A percentile compares a stretch with the other conserved stretches of the same genome.
These are phyloP conservation scores for Tachina grossa DNA, from an alignment of 2,888 invertebrate species.

Conservation along the genomic window DNA sequence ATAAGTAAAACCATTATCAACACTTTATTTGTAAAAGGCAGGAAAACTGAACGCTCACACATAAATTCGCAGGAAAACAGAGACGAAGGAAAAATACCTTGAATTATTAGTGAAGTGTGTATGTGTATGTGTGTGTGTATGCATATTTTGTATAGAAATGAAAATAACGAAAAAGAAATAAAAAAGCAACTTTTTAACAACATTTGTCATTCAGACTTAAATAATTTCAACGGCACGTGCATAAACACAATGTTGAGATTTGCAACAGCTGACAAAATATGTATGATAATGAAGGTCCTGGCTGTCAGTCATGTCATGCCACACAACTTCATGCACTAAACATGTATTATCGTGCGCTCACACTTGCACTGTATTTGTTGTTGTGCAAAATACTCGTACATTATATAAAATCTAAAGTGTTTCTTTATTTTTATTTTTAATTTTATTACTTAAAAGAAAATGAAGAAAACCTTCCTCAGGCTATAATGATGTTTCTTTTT, in stretches of 20 bases:
- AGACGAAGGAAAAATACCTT: conserved; percentile 52
- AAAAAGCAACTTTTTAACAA: conserved; percentile 62
- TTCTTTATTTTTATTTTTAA: not conserved
- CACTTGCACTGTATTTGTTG: conserved; percentile 52
- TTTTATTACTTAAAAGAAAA: conserved; percentile 5
- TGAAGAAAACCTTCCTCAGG: conserved; percentile 44
- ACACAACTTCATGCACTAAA: conserved; percentile 12
- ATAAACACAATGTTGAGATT: conserved; percentile 71
- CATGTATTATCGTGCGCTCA: conserved; percentile 6
- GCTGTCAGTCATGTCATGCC: conserved; percentile 29
- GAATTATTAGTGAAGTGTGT: conserved; percentile 44
- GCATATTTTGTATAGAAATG: conserved; percentile 31
- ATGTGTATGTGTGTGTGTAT: too few species aligned
- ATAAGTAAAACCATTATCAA: conserved; percentile 64
- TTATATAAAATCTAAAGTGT: conserved; percentile 47
- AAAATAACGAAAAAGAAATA: conserved; percentile 20
- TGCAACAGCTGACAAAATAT: conserved; percentile 72
- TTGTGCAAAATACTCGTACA: conserved; percentile 3
- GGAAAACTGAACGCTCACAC: conserved; percentile 25
- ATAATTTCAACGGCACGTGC: conserved; percentile 71
- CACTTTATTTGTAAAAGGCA: conserved; percentile 58
- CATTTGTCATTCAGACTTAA: conserved; percentile 71
- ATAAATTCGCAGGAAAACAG: not conserved
- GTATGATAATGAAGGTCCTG: conserved; percentile 57
- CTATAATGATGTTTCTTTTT: conserved; percentile 43